Conservation (phyloP, 2,888 invertebrate genomes). For the Disparrhopalites patrizii region DNA sequence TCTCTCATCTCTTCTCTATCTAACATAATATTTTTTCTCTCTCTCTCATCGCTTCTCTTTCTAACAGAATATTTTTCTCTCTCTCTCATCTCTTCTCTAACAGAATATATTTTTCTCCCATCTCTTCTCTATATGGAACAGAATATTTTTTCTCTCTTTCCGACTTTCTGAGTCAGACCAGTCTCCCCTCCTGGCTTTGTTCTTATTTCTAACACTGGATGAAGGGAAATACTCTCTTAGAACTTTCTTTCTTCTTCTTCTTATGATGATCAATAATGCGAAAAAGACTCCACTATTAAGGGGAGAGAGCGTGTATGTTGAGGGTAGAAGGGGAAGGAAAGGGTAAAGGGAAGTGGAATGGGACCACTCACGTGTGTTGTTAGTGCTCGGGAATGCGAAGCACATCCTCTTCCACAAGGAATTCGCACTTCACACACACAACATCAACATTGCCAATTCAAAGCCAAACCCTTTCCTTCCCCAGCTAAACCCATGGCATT, state of each 20-base stretch:
- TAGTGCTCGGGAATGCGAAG: slow-evolving; percentile 17
- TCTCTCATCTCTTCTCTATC: too few species aligned
- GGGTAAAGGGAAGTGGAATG: neutral
- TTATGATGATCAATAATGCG: slow-evolving; percentile 40
- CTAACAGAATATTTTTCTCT: too few species aligned
- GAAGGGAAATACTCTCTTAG: slow-evolving; percentile 32
- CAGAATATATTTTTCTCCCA: neutral
- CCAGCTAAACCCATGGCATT: slow-evolving; percentile 24
- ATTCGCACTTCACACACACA: slow-evolving; percentile 37
- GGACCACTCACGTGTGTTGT: neutral
- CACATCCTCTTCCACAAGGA: slow-evolving; percentile 35
- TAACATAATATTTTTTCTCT: too few species aligned
- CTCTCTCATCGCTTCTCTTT: too few species aligned
- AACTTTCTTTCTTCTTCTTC: slow-evolving; percentile 33
- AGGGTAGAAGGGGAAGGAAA: neutral
- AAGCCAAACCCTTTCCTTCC: slow-evolving; percentile 26
- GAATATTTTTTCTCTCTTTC: too few species aligned
- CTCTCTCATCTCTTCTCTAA: too few species aligned
- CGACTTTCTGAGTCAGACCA: too few species aligned
- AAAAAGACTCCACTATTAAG: too few species aligned
- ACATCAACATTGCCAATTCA: slow-evolving; percentile 41
- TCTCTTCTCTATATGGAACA: neutral
- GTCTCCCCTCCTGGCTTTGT: too few species aligned
- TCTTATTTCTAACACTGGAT: too few species aligned
- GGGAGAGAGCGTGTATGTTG: neutral